phyloP scores from a whole-genome alignment of 2,888 invertebrate species.

The Eretmocerus hayati region DNA sequence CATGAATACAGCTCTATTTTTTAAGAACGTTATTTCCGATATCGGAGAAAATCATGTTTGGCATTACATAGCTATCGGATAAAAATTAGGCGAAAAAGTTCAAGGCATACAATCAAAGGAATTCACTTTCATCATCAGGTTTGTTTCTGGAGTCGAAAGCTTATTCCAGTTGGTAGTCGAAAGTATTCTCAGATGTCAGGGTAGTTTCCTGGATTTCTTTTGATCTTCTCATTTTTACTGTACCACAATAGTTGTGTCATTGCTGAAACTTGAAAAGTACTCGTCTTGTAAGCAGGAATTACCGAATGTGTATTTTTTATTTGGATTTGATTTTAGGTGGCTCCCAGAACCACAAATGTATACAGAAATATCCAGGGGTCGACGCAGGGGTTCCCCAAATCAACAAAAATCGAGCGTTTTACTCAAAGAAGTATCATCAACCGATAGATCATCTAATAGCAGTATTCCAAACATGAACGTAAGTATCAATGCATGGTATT shows the following conservation, averaged over 20 bases:
- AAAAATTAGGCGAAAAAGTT: not conserved
- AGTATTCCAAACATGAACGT: slow-evolving; percentile 6
- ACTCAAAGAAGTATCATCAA: too few species aligned
- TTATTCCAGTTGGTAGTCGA: too few species aligned
- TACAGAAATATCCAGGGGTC: slow-evolving; percentile 18
- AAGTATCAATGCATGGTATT: slow-evolving; percentile 4
- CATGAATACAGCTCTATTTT: not conserved
- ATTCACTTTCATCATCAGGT: too few species aligned
- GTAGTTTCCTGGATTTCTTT: too few species aligned
- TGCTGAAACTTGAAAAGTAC: too few species aligned
- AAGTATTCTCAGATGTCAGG: too few species aligned
- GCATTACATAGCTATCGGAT: not conserved
- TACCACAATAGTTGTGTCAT: too few species aligned
- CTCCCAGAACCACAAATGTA: slow-evolving; percentile 29
- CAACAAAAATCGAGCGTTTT: slow-evolving; percentile 12
- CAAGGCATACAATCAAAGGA: too few species aligned
- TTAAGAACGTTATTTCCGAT: not conserved
- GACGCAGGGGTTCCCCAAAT: slow-evolving; percentile 12
- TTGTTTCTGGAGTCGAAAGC: too few species aligned
- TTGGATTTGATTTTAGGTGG: slow-evolving; percentile 31
- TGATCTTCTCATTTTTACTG: too few species aligned
- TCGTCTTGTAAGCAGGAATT: too few species aligned
- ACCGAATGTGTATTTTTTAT: too few species aligned
- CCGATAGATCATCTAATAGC: not conserved
- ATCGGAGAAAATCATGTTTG: not conserved